Base-by-base conservation (phyloP, 53 echinoderm and acorn worm species). In the Paelopatides confundens region DNA sequence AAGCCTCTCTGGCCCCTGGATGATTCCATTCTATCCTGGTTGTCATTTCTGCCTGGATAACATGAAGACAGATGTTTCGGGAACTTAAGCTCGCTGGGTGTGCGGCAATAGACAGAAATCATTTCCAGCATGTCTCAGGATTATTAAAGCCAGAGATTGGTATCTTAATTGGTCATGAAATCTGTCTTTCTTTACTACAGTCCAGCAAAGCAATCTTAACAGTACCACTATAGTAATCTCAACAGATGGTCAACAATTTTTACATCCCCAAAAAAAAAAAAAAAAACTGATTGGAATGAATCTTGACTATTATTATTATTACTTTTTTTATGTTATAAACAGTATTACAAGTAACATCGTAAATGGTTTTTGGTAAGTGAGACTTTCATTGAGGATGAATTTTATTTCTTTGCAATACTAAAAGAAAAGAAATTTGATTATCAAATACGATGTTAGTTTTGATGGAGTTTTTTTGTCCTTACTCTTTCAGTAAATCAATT, bases 31-130 rank as follows among this genome's bases (percentile, higher is more conserved):
- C 33, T 46, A 7, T n/a, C 21, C n/a, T 58, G 15, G n/a, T 74
- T 40, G 47, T 74, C 74, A 74, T 17, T 43, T 12, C 40, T 74
- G 74, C 27, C 36, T 39, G 39, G 36, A 26, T 40, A 74, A 74
- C 74, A 13, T 39, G 40, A 11, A 14, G 74, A 74, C 74, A 74
- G 74, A 74, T 74, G 74, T 74, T 74, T 74, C 6, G 74, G 74
- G 74, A 74, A 74, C 74, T 47, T 74, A 74, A 74, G 74, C 68
- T 68, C 43, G 18, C 74, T 74, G 40, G 38, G 74, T 74, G 74
- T 74, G 74, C 40, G 74, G 74, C 43, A 74, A 46, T 27, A 24
- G 74, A 74, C 74, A 38, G 58, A 74, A 74, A 74, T 74, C 40
- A 35, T 8, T 39, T 18, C 74, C 74, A 74, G 39, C 43, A 27